phyloP scores from a whole-genome alignment of 2,888 invertebrate species.

The Netelia virgata region DNA sequence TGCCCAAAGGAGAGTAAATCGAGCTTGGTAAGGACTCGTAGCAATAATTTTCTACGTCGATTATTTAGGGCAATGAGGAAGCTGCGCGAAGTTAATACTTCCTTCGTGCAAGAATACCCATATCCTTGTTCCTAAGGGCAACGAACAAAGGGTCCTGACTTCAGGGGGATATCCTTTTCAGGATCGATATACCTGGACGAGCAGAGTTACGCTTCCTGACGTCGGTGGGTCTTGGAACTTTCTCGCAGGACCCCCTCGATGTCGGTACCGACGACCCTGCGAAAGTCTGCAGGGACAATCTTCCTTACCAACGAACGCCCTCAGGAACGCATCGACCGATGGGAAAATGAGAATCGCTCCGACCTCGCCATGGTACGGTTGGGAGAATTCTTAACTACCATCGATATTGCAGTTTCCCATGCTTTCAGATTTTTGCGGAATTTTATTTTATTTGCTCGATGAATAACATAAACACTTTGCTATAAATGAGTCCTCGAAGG shows the following conservation, averaged over 20 bases:
- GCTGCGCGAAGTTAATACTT: slow-evolving; percentile 38
- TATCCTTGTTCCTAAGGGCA: neutral
- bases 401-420: slow-evolving; percentile 62
- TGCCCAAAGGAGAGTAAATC: slow-evolving; percentile 34
- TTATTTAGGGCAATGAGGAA: slow-evolving; percentile 62
- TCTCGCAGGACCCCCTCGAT: slow-evolving; percentile 30
- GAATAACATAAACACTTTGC: too few relatives aligned
- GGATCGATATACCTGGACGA: slow-evolving; percentile 62
- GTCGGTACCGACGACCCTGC: slow-evolving; percentile 46
- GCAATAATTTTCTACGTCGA: slow-evolving; percentile 36
- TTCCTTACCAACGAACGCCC: slow-evolving; percentile 60
- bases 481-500: too few relatives aligned
- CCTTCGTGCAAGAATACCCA: neutral
- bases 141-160: slow-evolving; percentile 31
- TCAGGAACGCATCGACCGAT: slow-evolving; percentile 8
- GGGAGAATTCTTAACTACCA: slow-evolving; percentile 35
- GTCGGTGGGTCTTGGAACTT: slow-evolving; percentile 57
- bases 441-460: neutral
- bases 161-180: neutral
- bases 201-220: slow-evolving; percentile 28
- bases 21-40: slow-evolving; percentile 18
- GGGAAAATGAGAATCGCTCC: slow-evolving; percentile 13
- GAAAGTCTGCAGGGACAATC: slow-evolving; percentile 6
- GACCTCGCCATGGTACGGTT: slow-evolving; percentile 4
- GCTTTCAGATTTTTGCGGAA: neutral